Evolutionary conservation across 2,888 invertebrate species (phyloP), one percentile per base, ranked within the genome.

Genomic region (Sinohyriopsis cumingii): DNA sequence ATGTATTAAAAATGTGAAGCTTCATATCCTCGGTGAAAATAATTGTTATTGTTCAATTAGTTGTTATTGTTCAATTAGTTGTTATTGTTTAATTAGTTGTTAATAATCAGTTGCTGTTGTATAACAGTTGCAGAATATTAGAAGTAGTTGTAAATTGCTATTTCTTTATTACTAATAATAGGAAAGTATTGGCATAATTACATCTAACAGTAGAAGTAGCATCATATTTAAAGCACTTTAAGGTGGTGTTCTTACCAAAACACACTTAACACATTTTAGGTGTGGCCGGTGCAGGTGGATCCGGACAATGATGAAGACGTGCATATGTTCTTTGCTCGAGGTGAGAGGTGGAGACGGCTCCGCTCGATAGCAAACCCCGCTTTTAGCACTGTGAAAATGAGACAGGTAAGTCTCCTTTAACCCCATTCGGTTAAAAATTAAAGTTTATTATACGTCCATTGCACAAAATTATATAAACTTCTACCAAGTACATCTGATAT

Each of bases 341-440:
- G 91, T 15, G 84, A 89, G 24, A 84, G 91, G 25, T 92, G 92
- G 92, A 91, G 92, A 81, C 86, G 92, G n/a, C 88, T 92, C 19
- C 83, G 92, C 45, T 84, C 89, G 18, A 85, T 91, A 7, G 85
- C 91, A 12, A 90, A 90, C 59, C 92, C 92, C 1, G 90, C 90
- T 3, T 92, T 92, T 80, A 90, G 91, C 18, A 86, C 90, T 9
- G 78, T 87, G 55, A 92, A 91, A 84, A 88, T 92, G 82, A 90
- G 91, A 77, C 86, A 87, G 83, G 89, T 91, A 75, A 68, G 81
- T 75, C 24, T 59, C 61, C 55, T 28, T 18, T 20, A 45, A 45
- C 45, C 25, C 12, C 25, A 12, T 33, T 7, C 63, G 12, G 5
- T 28, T 45, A 12, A 15, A 45, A 45, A 0, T 3, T 45, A 45